These are phyloP conservation scores for Drosophila merina DNA, from an alignment of 2,888 invertebrate genomes.

Conservation along the genomic window DNA sequence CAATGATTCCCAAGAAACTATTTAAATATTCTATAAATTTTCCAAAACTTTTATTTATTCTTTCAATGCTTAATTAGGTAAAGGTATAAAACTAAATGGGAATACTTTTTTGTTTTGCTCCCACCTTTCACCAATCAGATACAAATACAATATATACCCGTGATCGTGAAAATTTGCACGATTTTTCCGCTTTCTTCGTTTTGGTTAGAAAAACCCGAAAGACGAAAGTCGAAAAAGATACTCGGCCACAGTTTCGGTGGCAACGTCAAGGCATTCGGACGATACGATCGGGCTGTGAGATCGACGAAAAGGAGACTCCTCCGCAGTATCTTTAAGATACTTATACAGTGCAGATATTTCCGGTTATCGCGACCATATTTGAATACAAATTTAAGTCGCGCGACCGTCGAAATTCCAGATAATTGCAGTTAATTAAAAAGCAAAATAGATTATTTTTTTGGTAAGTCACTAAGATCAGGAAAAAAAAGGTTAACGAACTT, in stretches of 20 bases:
- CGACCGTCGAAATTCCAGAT: conserved; percentile 28
- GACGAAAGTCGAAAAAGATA: conserved; percentile 46
- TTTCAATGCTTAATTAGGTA: too few species aligned
- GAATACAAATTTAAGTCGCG: conserved; percentile 21
- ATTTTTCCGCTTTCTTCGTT: conserved; percentile 33
- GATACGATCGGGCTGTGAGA: conserved; percentile 32
- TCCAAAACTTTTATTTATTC: neutral
- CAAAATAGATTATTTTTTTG: conserved; percentile 15
- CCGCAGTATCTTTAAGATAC: conserved; percentile 50
- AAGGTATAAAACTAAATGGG: neutral
- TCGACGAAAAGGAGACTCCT: conserved; percentile 54
- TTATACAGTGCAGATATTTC: conserved; percentile 51
- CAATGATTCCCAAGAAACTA: neutral
- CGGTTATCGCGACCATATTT: conserved; percentile 32
- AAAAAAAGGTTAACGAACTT: conserved; percentile 61
- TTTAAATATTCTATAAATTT: neutral
- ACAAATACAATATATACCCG: conserved; percentile 21
- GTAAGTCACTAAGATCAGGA: conserved; percentile 21
- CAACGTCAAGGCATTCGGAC: conserved; percentile 72
- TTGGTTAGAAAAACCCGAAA: conserved; percentile 34
- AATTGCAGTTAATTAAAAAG: conserved; percentile 40
- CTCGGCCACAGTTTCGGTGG: conserved; percentile 65
- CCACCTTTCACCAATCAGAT: neutral
- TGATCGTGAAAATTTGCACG: conserved; percentile 33
- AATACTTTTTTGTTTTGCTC: neutral